Conservation (phyloP, 2,797 vertebrate genomes). For the Poecilia gillii region DNA sequence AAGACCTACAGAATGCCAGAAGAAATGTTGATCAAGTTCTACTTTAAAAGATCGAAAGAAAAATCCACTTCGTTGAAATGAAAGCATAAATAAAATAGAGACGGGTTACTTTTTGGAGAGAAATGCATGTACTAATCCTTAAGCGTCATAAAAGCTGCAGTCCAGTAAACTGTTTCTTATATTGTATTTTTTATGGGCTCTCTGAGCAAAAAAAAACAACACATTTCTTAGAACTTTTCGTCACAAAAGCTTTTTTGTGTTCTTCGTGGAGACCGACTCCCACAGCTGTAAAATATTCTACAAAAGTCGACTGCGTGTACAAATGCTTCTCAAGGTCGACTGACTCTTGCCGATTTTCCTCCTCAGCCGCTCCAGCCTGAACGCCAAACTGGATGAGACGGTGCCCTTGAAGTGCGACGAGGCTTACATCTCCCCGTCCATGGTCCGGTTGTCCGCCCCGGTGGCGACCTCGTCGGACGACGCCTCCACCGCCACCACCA, state of each 20-base stretch:
- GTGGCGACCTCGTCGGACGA: constrained; percentile 89
- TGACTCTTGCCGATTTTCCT: constrained; percentile 25
- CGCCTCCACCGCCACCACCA: constrained; percentile 85
- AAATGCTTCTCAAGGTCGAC: constrained; percentile 26
- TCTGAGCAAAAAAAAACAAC: not conserved
- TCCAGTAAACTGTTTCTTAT: not conserved
- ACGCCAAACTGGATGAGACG: constrained; percentile 95
- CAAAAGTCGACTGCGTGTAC: not conserved
- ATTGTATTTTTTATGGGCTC: not conserved
- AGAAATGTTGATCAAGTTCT: not conserved
- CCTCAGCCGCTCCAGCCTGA: constrained; percentile 94
- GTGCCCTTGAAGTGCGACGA: constrained; percentile 95
- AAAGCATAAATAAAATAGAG: not conserved
- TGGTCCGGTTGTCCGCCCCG: constrained; percentile 95
- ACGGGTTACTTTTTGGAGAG: not conserved
- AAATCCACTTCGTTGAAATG: not conserved
- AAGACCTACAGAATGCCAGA: not conserved
- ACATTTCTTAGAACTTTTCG: not conserved
- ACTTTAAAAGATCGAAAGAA: not conserved
- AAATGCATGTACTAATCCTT: not conserved
- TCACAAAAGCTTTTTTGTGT: not conserved
- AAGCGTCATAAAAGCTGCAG: not conserved
- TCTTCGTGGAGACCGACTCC: not conserved
- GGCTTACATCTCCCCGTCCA: constrained; percentile 94
- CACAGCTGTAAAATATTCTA: not conserved